Base-by-base conservation (phyloP, 2,888 invertebrate genomes). In the Sepioteuthis lessoniana region DNA sequence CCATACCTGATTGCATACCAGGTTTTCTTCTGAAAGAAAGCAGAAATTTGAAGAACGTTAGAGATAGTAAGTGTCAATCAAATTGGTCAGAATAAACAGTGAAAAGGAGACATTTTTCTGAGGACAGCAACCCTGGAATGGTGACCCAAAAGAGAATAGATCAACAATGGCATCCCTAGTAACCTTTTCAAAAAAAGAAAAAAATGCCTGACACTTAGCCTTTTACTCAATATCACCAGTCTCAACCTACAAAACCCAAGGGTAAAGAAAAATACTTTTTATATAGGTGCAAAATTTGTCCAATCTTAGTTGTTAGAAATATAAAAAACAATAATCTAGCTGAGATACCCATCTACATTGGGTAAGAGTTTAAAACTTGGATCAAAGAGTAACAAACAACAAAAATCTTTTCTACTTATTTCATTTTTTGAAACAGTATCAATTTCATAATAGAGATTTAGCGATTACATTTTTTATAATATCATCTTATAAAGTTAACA, bases 61-160 rank as follows among this genome's bases (percentile, higher is more conserved):
- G 16, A n/a, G 76, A 35, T n/a, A 76, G 76, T n/a, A 76, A 76
- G 76, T 35, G 76, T 76, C 76, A 76, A 35, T n/a, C 55, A 55
- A n/a, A 7, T 76, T 0, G 31, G 76, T 76, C 13, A 35, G 76
- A 76, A 76, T 76, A 76, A 76, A 76, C 16, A 76, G 13, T 76
- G 19, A 35, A 76, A 76, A 76, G 76, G 76, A 76, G 19, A 76
- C n/a, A 76, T 76, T 46, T 92, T 92, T 47, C 37, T 19, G n/a
- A 92, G 47, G 47, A 42, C 47, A 46, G 92, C 92, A 92, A 92
- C 92, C n/a, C 46, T 47, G 47, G 47, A 92, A 92, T 92, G 46
- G 92, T 92, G 42, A 47, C 92, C 92, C 92, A 42, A 31, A 5
- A 46, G 19, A 21, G 31, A 47, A 31, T 16, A n/a, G 38, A 42